Base-by-base conservation (phyloP, 1,140 invertebrate species). In the Nylanderia fulva region DNA sequence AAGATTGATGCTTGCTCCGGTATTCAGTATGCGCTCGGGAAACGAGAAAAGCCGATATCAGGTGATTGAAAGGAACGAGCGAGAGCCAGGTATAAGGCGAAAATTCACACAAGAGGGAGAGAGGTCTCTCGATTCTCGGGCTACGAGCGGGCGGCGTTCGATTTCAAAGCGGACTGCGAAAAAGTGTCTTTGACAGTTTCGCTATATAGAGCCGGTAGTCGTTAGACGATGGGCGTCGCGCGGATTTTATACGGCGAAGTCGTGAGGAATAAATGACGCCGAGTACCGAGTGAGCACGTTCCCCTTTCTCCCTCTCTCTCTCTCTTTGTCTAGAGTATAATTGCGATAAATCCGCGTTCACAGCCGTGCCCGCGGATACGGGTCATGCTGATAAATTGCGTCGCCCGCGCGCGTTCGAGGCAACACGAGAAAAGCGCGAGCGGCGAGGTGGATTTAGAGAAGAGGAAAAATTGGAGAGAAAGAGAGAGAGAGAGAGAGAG, bases 311-410 rank as follows among this genome's bases (percentile, higher is more conserved):
- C 77, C 42, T 24, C 33, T 39, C 36, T 6, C 15, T 18, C 33
- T 18, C 36, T 15, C 58, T 74, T 84, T 84, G 63, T 85, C 58
- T 48, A 39, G 15, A 18, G 61, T 48, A 79, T 79, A 80, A 85
- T 66, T 79, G 77, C 77, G 77, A 82, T 82, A 82, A 82, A 82
- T 82, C 77, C 77, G 66, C 36, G 77, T 27, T 82, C 77, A 36
- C 45, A 58, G 52, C 66, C 77, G 66, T 58, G 77, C 82, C 85
- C 80, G 54, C 79, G 85, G 72, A 48, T 58, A 82, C 56, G 29
- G 48, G 79, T 86, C 77, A 82, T 24, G 66, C 77, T 82, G 77
- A 82, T 82, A 82, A 82, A 82, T 82, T 82, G 77, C 77, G 77
- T 82, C 74, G 75, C 61, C 13, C 45, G 58, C 74, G 61, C 45